Evolutionary conservation across 2,888 invertebrate species (phyloP).

Genomic region (Xestia sexstrigata): DNA sequence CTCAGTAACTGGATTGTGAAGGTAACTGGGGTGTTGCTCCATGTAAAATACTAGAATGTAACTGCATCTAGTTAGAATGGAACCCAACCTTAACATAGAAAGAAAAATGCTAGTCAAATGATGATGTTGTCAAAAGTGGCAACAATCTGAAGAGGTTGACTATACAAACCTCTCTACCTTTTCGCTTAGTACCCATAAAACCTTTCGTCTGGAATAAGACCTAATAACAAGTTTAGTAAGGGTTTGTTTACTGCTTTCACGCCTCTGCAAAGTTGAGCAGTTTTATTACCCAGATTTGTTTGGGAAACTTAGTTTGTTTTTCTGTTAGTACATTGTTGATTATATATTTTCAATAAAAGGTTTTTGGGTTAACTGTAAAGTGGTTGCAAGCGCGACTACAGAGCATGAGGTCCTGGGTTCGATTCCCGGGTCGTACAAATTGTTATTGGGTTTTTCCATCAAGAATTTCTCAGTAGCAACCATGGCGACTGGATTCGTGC

Average conservation of each 20-base stretch:
- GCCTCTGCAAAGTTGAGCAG: neutral
- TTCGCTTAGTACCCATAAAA: slow-evolving; percentile 7
- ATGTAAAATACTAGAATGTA: neutral
- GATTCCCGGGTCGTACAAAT: too few species aligned
- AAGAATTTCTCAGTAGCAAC: too few species aligned
- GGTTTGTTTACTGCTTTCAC: neutral
- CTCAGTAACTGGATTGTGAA: too few species aligned
- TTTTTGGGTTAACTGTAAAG: neutral
- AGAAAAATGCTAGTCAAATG: neutral
- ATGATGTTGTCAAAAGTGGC: neutral
- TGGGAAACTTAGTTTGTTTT: neutral
- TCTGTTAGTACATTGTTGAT: neutral
- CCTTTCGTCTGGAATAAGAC: slow-evolving; percentile 15
- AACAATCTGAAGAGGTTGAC: neutral
- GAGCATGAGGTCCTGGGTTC: too few species aligned
- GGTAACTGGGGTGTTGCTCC: too few species aligned
- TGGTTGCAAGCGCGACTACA: too few species aligned
- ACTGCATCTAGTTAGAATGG: too few species aligned
- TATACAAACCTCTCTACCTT: neutral
- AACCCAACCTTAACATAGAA: too few species aligned
- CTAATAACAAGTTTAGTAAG: slow-evolving; percentile 25
- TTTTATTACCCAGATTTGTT: slow-evolving; percentile 25
- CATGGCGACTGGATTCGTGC: too few species aligned
- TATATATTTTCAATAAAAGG: neutral
- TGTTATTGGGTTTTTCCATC: too few species aligned